These are phyloP conservation scores for Pollenia angustigena DNA, from an alignment of 2,888 invertebrate species.

Conservation along the genomic window DNA sequence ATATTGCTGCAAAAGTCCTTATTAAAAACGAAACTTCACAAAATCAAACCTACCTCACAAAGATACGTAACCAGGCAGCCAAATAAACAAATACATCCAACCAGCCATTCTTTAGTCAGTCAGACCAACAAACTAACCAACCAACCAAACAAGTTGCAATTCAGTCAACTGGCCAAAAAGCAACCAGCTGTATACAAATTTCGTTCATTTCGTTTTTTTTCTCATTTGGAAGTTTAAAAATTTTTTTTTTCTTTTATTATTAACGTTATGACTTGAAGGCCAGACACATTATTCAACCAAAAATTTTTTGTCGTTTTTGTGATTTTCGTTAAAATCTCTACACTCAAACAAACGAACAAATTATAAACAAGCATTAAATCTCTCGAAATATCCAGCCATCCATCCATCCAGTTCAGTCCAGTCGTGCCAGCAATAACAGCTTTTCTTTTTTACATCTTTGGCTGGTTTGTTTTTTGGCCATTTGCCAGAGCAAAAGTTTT, in stretches of 20 bases:
- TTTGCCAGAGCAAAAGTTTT: slow-evolving; percentile 63
- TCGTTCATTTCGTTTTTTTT: slow-evolving; percentile 34
- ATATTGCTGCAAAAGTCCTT: slow-evolving; percentile 52
- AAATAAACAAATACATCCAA: slow-evolving; percentile 24
- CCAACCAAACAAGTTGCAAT: slow-evolving; percentile 32
- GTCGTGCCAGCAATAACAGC: slow-evolving; percentile 62
- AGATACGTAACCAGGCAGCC: slow-evolving; percentile 25
- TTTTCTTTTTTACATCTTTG: slow-evolving; percentile 64
- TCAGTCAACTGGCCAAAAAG: slow-evolving; percentile 58
- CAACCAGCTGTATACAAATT: slow-evolving; percentile 65
- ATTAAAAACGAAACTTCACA: slow-evolving; percentile 46
- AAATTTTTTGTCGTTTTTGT: slow-evolving; percentile 39
- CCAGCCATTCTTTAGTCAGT: slow-evolving; percentile 28
- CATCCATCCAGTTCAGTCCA: slow-evolving; percentile 47
- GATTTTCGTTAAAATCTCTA: slow-evolving; percentile 55
- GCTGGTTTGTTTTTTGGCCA: slow-evolving; percentile 54
- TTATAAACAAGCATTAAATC: slow-evolving; percentile 48
- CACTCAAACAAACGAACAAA: slow-evolving; percentile 16
- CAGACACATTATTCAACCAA: slow-evolving; percentile 73
- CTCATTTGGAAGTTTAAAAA: slow-evolving; percentile 43
- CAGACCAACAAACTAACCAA: slow-evolving; percentile 18
- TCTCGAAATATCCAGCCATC: slow-evolving; percentile 30
- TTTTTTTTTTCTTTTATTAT: slow-evolving; percentile 46
- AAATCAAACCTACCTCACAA: slow-evolving; percentile 63
- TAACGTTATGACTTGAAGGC: slow-evolving; percentile 73